Percentiles rank a stretch among this genome's conserved stretches.
phyloP scores from a whole-genome alignment of 1,140 invertebrate genomes.

The Pemphigus obesinymphae region DNA sequence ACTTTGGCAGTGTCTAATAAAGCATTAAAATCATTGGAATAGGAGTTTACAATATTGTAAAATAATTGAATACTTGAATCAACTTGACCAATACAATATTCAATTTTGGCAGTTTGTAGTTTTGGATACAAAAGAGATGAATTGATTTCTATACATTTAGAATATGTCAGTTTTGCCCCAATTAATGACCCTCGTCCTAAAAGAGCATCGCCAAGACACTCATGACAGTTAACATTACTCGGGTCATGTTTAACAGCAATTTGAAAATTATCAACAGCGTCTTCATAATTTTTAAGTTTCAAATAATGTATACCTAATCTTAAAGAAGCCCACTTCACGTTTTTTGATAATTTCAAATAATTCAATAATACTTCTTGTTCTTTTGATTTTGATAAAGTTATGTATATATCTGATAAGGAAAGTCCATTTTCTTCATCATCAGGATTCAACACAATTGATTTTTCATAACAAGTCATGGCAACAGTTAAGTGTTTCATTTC shows the following conservation, averaged over 20 bases:
- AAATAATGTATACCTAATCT: constrained; percentile 20
- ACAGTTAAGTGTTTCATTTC: background rate
- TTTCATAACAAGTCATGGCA: constrained; percentile 21
- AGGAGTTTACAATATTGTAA: background rate
- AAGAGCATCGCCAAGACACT: constrained; percentile 22
- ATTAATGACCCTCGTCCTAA: background rate
- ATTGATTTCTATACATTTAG: constrained; percentile 13
- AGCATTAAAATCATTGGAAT: background rate
- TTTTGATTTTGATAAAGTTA: background rate
- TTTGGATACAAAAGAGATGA: constrained; percentile 5
- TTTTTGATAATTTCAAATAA: constrained; percentile 1
- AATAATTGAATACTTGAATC: constrained; percentile 7
- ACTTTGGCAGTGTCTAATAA: background rate
- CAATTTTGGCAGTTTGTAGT: constrained; percentile 23
- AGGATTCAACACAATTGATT: constrained; percentile 9
- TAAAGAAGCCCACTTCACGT: constrained; percentile 5
- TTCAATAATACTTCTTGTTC: constrained; percentile 16
- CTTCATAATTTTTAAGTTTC: constrained; percentile 14
- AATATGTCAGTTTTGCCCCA: constrained; percentile 20
- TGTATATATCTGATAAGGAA: background rate
- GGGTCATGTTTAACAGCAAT: constrained; percentile 13
- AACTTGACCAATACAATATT: background rate
- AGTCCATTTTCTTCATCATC: constrained; percentile 19
- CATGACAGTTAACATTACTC: background rate
- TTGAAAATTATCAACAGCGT: constrained; percentile 19